Evolutionary conservation across 2,888 invertebrate genomes (phyloP).

Genomic region (Branchinecta sandiegonensis): DNA sequence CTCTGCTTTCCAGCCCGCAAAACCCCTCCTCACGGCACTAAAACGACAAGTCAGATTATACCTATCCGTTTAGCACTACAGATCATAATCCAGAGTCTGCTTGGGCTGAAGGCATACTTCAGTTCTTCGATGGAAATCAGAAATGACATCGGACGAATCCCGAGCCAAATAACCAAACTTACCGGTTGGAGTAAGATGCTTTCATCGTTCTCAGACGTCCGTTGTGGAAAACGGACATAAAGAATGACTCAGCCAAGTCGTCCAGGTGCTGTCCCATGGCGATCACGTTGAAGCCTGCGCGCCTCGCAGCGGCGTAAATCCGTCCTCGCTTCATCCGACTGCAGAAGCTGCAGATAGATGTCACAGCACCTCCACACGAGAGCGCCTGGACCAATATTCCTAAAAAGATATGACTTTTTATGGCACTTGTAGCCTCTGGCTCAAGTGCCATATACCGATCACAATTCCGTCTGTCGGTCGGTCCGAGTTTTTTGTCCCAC

Average conservation of each 20-base stretch:
- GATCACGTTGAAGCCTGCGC: constrained; percentile 68
- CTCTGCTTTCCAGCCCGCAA: too few species aligned
- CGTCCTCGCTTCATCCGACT: constrained; percentile 54
- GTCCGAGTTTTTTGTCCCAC: too few species aligned
- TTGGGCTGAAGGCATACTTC: too few species aligned
- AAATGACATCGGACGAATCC: too few species aligned
- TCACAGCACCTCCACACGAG: constrained; percentile 26
- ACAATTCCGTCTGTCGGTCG: too few species aligned
- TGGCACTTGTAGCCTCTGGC: too few species aligned
- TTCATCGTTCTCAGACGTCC: constrained; percentile 64
- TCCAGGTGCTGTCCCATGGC: constrained; percentile 75
- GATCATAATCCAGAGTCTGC: too few species aligned
- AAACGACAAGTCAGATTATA: too few species aligned
- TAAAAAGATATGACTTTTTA: constrained; percentile 30
- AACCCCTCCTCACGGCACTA: too few species aligned
- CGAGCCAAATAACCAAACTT: constrained; percentile 29
- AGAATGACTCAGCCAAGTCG: constrained; percentile 64
- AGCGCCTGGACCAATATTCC: constrained; percentile 42
- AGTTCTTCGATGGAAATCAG: too few species aligned
- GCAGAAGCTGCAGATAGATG: constrained; percentile 54
- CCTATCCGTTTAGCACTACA: too few species aligned
- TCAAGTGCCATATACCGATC: too few species aligned
- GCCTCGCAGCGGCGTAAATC: constrained; percentile 56
- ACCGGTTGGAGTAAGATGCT: constrained; percentile 58
- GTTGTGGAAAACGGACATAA: constrained; percentile 63